Percentiles rank a stretch among this genome's conserved stretches.
phyloP scores from a whole-genome alignment of 2,113 vertebrate species.

The Tenebrosternarchus preto region DNA sequence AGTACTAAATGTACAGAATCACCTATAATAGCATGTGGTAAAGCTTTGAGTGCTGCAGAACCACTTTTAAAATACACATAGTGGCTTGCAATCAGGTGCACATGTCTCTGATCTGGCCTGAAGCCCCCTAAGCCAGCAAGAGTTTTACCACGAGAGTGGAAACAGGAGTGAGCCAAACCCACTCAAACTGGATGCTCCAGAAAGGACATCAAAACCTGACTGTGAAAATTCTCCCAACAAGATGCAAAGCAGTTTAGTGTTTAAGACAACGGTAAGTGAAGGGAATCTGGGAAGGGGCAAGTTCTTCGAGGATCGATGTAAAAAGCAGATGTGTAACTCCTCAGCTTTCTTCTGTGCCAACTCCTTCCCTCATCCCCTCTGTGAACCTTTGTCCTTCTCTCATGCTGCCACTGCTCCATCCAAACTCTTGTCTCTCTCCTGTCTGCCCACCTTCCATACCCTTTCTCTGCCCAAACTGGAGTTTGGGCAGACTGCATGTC shows the following conservation, averaged over 20 bases:
- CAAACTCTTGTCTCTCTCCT: slow-evolving; percentile 13
- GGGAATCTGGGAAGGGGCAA: slow-evolving; percentile 41
- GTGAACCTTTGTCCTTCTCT: slow-evolving; percentile 20
- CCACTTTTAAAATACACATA: background rate
- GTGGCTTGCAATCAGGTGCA: background rate
- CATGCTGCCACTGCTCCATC: slow-evolving; percentile 19
- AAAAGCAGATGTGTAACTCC: slow-evolving; percentile 63
- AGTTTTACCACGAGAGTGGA: background rate
- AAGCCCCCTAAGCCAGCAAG: background rate
- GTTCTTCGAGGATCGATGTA: slow-evolving; percentile 50
- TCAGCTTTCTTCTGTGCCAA: background rate
- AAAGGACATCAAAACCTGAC: slow-evolving; percentile 34
- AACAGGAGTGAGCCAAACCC: slow-evolving; percentile 1
- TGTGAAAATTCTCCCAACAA: slow-evolving; percentile 58
- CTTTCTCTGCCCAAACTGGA: slow-evolving; percentile 22
- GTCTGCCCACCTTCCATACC: slow-evolving; percentile 21
- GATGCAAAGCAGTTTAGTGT: slow-evolving; percentile 58
- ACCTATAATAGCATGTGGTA: background rate
- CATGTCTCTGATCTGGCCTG: background rate
- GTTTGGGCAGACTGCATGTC: slow-evolving; percentile 28
- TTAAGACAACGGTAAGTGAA: too few species aligned
- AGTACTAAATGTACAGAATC: background rate
- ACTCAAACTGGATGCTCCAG: slow-evolving; percentile 5
- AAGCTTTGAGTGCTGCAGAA: background rate
- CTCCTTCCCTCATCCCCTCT: slow-evolving; percentile 10